A percentile compares a stretch with the other conserved stretches of the same genome.
Conservation (phyloP, 2,888 invertebrate species). For the Drosophila borborema region DNA sequence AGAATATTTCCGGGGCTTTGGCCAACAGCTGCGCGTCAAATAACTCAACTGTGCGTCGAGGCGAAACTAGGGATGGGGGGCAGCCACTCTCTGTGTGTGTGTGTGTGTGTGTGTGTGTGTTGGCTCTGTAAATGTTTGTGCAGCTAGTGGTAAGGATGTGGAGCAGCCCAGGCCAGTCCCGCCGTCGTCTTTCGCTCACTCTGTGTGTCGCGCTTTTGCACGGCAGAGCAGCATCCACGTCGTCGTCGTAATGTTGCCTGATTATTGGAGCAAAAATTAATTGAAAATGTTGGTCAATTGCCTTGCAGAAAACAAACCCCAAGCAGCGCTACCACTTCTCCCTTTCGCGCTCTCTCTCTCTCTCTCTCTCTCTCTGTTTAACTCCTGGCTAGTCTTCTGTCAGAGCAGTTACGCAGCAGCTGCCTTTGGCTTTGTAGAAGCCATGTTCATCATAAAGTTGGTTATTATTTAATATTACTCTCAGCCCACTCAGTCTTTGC, state of each 20-base stretch:
- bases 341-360: not conserved
- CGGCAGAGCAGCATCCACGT: conserved; percentile 44
- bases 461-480: conserved; percentile 58
- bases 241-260: conserved; percentile 62
- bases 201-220: conserved; percentile 46
- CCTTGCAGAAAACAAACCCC: conserved; percentile 54
- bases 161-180: not conserved
- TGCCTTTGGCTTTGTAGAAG: conserved; percentile 29
- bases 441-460: conserved; percentile 42
- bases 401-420: conserved; percentile 22
- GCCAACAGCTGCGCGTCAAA: conserved; percentile 77
- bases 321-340: too few species aligned
- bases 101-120: too few species aligned
- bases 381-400: too few species aligned
- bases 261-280: conserved; percentile 84
- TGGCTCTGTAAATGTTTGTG: conserved; percentile 62
- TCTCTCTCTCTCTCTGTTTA: too few species aligned
- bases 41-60: conserved; percentile 78
- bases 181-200: conserved; percentile 3
- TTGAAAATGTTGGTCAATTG: conserved; percentile 84
- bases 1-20: conserved; percentile 54
- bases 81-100: not conserved
- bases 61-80: conserved; percentile 14
- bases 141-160: conserved; percentile 42
- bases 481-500: conserved; percentile 22